Conservation (phyloP, 2,797 vertebrate species). For the Clarias laeviceps region DNA sequence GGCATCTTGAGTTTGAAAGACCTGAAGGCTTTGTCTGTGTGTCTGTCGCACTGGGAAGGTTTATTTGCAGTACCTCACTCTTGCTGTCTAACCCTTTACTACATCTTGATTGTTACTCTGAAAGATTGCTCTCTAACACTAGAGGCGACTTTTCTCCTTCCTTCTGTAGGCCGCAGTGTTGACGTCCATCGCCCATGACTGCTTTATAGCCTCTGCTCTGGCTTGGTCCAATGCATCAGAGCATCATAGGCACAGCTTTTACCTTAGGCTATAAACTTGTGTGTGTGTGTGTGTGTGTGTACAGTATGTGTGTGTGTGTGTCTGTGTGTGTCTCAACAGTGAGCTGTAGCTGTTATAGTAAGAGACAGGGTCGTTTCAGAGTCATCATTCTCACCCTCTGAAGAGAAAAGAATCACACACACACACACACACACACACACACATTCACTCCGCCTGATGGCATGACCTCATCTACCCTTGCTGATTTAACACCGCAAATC, state of each 20-base stretch:
- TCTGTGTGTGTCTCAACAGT: background rate
- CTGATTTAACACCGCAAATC: background rate
- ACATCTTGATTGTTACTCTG: conserved; percentile 1
- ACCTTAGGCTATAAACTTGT: background rate
- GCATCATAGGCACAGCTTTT: conserved; percentile 1
- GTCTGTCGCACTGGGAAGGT: background rate
- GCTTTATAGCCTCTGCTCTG: conserved; percentile 16
- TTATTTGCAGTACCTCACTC: background rate
- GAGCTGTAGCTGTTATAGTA: background rate
- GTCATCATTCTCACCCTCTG: conserved; percentile 1
- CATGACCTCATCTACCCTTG: background rate
- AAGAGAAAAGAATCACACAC: background rate
- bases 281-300: background rate
- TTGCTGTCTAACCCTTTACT: background rate
- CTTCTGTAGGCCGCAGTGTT: background rate
- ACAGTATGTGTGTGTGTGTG: background rate
- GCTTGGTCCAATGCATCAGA: conserved; percentile 1
- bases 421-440: too few relatives aligned
- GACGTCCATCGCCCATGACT: background rate
- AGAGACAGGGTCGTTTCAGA: background rate
- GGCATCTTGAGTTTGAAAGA: too few relatives aligned
- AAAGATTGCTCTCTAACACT: conserved; percentile 3
- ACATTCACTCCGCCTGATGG: background rate
- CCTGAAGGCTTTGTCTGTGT: too few relatives aligned
- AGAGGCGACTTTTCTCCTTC: conserved; percentile 4